Evolutionary conservation across 2,888 invertebrate species (phyloP).

Genomic region (Lathronympha strigana): DNA sequence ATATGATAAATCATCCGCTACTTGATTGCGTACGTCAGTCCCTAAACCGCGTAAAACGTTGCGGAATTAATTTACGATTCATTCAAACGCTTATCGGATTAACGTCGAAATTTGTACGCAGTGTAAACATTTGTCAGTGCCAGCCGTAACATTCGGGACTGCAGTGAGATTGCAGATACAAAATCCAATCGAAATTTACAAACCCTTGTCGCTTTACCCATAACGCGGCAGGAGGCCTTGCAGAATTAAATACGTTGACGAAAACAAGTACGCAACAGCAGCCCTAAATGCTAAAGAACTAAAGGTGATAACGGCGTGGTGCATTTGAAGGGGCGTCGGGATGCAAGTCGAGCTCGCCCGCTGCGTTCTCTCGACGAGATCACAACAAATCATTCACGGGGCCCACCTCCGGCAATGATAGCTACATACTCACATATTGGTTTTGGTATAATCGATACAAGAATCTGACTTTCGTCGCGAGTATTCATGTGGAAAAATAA

Average conservation of each 20-base stretch:
- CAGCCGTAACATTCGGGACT: constrained; percentile 68
- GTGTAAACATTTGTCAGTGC: constrained; percentile 79
- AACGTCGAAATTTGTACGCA: constrained; percentile 76
- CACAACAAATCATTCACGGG: constrained; percentile 82
- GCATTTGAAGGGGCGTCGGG: constrained; percentile 58
- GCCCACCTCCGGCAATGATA: constrained; percentile 81
- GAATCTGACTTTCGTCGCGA: constrained; percentile 41
- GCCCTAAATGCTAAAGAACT: constrained; percentile 52
- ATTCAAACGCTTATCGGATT: constrained; percentile 61
- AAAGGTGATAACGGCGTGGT: constrained; percentile 58
- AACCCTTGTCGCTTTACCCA: constrained; percentile 80
- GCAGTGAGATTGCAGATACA: constrained; percentile 77
- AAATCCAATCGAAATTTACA: constrained; percentile 80
- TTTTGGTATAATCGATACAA: constrained; percentile 38
- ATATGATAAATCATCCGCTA: constrained; percentile 75
- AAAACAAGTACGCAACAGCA: constrained; percentile 52
- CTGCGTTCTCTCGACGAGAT: constrained; percentile 79
- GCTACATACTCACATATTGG: constrained; percentile 68
- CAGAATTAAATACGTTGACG: constrained; percentile 71
- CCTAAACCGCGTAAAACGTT: constrained; percentile 51
- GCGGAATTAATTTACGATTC: constrained; percentile 68
- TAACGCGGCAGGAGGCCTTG: constrained; percentile 80
- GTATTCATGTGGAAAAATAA: constrained; percentile 42
- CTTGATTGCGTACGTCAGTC: constrained; percentile 60
- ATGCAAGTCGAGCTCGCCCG: constrained; percentile 79